phyloP scores from a whole-genome alignment of 2,888 invertebrate species.

The Branchellion lobata region DNA sequence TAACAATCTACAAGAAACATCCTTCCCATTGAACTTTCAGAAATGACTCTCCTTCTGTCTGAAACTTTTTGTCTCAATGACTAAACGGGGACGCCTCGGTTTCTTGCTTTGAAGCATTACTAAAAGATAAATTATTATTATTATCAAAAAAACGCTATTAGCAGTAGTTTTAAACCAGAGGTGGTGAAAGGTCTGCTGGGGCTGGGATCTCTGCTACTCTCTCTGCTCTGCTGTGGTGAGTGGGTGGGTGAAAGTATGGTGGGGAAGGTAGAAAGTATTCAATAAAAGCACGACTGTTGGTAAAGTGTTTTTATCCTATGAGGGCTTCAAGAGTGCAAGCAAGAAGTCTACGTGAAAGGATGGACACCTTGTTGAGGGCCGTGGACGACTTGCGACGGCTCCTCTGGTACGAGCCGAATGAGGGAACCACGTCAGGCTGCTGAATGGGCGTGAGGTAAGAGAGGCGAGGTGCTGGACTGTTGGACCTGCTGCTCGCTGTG shows the following conservation, averaged over 20 bases:
- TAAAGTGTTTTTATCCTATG: too few species aligned
- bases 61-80: too few species aligned
- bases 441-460: slow-evolving; percentile 71
- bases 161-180: not conserved
- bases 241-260: too few species aligned
- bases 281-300: too few species aligned
- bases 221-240: slow-evolving; percentile 56
- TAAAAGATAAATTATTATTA: slow-evolving; percentile 6
- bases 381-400: slow-evolving; percentile 31
- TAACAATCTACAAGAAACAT: too few species aligned
- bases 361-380: slow-evolving; percentile 11
- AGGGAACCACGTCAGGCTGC: slow-evolving; percentile 38
- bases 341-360: too few species aligned
- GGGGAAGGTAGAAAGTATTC: too few species aligned
- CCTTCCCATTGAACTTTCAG: too few species aligned
- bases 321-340: too few species aligned
- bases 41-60: too few species aligned
- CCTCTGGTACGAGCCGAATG: not conserved
- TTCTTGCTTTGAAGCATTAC: too few species aligned
- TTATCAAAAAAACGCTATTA: not conserved
- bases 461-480: slow-evolving; percentile 84
- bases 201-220: slow-evolving; percentile 63
- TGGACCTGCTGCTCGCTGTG: slow-evolving; percentile 85
- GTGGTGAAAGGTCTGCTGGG: slow-evolving; percentile 55
- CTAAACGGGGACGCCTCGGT: too few species aligned